phyloP scores from a whole-genome alignment of 2,797 vertebrate species.

The Galago senegalensis region DNA sequence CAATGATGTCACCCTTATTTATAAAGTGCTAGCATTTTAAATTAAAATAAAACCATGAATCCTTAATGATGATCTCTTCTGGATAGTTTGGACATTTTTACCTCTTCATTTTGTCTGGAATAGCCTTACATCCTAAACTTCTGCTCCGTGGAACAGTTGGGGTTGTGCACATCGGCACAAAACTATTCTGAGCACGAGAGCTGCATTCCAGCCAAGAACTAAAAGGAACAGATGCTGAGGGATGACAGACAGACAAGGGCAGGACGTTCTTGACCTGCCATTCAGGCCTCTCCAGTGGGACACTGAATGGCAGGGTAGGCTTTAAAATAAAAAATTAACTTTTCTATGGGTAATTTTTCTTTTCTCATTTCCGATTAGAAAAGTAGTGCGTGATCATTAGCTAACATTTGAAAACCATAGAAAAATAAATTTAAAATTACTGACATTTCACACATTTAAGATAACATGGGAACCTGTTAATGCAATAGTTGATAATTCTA shows the following conservation, averaged over 20 bases:
- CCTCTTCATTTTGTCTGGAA: not conserved
- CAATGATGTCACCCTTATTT: not conserved
- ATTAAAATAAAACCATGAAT: not conserved
- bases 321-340: not conserved
- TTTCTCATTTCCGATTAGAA: not conserved
- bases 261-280: fast-evolving
- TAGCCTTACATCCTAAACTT: not conserved
- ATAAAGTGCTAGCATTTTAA: not conserved
- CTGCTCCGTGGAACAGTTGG: not conserved
- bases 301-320: not conserved
- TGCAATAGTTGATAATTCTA: not conserved
- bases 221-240: not conserved
- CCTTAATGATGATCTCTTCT: not conserved
- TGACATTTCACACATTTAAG: not conserved
- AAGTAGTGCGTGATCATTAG: not conserved
- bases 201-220: not conserved
- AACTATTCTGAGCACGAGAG: not conserved
- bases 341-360: not conserved
- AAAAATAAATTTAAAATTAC: not conserved
- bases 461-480: not conserved
- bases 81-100: not conserved
- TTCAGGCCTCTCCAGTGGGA: not conserved
- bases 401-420: not conserved
- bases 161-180: not conserved
- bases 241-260: not conserved